Base-by-base conservation (phyloP, 2,888 invertebrate genomes). In the Megaustenia siamemsis region DNA sequence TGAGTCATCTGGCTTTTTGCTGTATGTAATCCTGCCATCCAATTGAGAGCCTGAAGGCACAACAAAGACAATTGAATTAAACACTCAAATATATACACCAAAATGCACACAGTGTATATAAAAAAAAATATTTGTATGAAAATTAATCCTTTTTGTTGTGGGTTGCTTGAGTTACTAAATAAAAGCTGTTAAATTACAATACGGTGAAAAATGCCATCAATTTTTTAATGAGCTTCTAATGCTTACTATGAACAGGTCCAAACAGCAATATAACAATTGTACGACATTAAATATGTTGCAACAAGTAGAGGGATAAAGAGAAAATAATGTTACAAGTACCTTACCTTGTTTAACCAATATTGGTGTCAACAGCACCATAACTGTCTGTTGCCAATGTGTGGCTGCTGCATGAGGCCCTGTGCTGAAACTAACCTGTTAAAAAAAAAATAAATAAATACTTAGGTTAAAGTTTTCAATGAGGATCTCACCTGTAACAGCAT, bases 361-460 rank as follows among this genome's bases (percentile, higher is more conserved):
- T 0, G 97, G 97, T 60, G 89, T 88, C 60, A 93, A 91, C 71
- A 98, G 94, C 1, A 97, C 95, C 88, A 98, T 96, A 0, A 95
- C 94, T 0, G 96, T 96, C 93, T 96, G 96, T 92, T 96, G 96
- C 96, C 96, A 96, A 92, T 96, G 96, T 1, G 96, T 96, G 73
- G 94, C 90, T 78, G 94, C 94, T 80, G 94, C 93, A 40, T 90
- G 93, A 0, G 96, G 96, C 80, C 95, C 94, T 1, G 96, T 96
- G 8, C 95, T 95, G 88, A 94, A 93, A 40, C 80, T 86, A 1
- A 93, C 88, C 93, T 93, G 87, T 32, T 32, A 28, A 49, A 5
- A 83, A 66, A 78, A 53, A 18, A 49, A 32, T 28, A 15, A 35
- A 68, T 38, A 10, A 68, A 24, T 12, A 28, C 35, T 35, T 35